Conservation (phyloP, 2,797 vertebrate species). For the Acanthurus lineatus region DNA sequence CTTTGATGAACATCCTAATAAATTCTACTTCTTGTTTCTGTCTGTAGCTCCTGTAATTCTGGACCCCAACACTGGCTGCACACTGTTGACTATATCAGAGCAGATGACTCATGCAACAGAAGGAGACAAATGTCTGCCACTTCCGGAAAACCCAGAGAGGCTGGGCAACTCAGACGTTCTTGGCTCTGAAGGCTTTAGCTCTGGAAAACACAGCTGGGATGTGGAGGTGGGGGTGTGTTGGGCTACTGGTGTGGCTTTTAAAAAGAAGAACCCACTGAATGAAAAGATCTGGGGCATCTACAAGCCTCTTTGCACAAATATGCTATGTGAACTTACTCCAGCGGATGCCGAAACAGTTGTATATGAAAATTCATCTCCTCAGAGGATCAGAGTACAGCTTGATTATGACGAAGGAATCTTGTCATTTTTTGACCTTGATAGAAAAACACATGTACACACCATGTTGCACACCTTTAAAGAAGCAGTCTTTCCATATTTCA, state of each 20-base stretch:
- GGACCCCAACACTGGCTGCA: slow-evolving; percentile 8
- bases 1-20: not conserved
- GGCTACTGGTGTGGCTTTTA: slow-evolving; percentile 2
- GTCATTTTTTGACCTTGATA: slow-evolving; percentile 50
- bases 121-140: fast-evolving
- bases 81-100: fast-evolving
- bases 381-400: slow-evolving; percentile 39
- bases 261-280: fast-evolving
- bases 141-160: slow-evolving; percentile 40
- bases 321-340: fast-evolving
- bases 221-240: not conserved
- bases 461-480: slow-evolving; percentile 14
- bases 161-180: fast-evolving
- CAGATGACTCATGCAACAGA: not conserved
- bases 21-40: not conserved
- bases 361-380: fast-evolving
- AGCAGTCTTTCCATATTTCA: slow-evolving; percentile 37
- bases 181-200: slow-evolving; percentile 44
- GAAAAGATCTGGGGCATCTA: not conserved
- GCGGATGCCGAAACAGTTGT: fast-evolving
- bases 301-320: fast-evolving
- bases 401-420: slow-evolving; percentile 48
- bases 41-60: slow-evolving; percentile 53
- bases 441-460: fast-evolving
- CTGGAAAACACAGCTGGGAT: slow-evolving; percentile 57